Conservation (phyloP, 2,888 invertebrate genomes). For the Odontomyia ornata region DNA sequence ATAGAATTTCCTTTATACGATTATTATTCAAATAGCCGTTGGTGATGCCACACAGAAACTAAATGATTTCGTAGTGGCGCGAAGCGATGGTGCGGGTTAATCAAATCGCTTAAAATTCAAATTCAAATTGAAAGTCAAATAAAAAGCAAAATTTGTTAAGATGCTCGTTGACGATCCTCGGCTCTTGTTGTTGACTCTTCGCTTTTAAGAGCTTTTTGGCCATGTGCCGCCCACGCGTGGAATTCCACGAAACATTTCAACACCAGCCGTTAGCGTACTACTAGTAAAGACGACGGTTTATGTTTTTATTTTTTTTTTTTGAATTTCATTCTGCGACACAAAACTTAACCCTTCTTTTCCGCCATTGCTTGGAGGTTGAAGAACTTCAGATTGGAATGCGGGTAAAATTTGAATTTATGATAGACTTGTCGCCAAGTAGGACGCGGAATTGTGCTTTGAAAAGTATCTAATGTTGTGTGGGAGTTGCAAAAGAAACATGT, state of each 20-base stretch:
- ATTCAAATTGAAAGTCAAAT: slow-evolving; percentile 29
- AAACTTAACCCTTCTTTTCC: slow-evolving; percentile 1
- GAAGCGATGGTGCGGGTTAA: slow-evolving; percentile 17
- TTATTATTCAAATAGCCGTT: slow-evolving; percentile 25
- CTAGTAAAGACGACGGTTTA: neutral
- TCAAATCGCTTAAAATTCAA: slow-evolving; percentile 42
- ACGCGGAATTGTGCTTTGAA: neutral
- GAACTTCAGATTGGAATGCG: neutral
- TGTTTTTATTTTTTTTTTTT: too few relatives aligned
- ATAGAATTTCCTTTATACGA: slow-evolving; percentile 6
- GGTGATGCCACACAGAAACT: slow-evolving; percentile 9
- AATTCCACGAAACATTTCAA: slow-evolving; percentile 43
- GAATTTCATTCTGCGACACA: too few relatives aligned
- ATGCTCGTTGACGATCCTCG: slow-evolving; percentile 34
- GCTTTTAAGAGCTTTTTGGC: slow-evolving; percentile 29
- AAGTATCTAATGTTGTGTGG: neutral
- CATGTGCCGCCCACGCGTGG: slow-evolving; percentile 42
- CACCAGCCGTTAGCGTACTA: neutral
- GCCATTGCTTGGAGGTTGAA: too few relatives aligned
- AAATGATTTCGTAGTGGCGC: neutral
- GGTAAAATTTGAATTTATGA: neutral
- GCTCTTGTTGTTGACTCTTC: slow-evolving; percentile 23
- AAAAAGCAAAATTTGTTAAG: slow-evolving; percentile 10
- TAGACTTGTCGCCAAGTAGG: neutral
- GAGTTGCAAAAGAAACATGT: neutral